Conservation (phyloP, 2,797 vertebrate species). For the Hyperoplus lanceolatus region DNA sequence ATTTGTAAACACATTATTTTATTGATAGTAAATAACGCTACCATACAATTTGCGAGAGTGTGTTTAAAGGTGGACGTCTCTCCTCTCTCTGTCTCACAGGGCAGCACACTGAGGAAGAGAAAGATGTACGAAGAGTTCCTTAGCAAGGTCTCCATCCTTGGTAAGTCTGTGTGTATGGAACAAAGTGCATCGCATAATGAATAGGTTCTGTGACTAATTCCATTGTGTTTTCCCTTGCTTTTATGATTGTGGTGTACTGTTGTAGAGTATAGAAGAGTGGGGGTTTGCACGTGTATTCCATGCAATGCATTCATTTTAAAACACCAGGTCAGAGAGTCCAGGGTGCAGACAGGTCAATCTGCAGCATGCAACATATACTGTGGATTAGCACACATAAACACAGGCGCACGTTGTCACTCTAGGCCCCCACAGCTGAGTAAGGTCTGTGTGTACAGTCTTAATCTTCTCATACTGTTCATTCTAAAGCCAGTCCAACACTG, state of each 20-base stretch:
- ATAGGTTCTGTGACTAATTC: constrained; percentile 37
- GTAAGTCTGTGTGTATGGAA: constrained; percentile 76
- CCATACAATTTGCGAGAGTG: background rate
- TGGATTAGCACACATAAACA: constrained; percentile 75
- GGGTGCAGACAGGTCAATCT: constrained; percentile 64
- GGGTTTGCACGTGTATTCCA: constrained; percentile 29
- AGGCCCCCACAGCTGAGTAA: constrained; percentile 54
- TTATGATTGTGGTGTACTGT: background rate
- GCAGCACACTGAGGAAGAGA: constrained; percentile 95
- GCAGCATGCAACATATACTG: constrained; percentile 54
- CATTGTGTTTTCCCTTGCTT: constrained; percentile 37
- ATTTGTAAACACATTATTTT: background rate
- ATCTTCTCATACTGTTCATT: constrained; percentile 61
- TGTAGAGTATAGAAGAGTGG: background rate
- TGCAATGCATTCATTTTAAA: constrained; percentile 24
- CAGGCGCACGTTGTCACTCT: constrained; percentile 64
- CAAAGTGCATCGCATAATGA: background rate
- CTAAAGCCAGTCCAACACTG: constrained; percentile 71
- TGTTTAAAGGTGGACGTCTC: constrained; percentile 19
- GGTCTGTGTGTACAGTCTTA: constrained; percentile 64
- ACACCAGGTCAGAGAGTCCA: constrained; percentile 62
- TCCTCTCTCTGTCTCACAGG: constrained; percentile 83
- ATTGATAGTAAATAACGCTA: background rate
- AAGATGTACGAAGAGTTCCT: constrained; percentile 99
- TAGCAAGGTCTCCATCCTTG: constrained; percentile 97